phyloP scores from a whole-genome alignment of 1,140 invertebrate species.

The Zaprionus africanus region DNA sequence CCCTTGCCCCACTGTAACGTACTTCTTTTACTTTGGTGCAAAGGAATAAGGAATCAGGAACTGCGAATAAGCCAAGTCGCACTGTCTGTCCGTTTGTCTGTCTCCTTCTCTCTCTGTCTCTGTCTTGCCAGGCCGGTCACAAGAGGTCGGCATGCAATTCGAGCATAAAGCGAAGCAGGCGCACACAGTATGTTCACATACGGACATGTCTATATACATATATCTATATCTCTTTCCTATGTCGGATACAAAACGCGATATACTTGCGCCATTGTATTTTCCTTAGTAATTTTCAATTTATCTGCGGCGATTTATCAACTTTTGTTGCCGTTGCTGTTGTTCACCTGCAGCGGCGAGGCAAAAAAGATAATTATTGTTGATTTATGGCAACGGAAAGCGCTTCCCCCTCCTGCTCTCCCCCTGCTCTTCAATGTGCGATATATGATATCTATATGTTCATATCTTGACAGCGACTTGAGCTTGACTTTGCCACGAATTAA shows the following conservation, averaged over 20 bases:
- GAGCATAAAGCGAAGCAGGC: constrained; percentile 35
- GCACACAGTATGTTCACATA: constrained; percentile 18
- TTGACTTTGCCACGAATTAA: constrained; percentile 57
- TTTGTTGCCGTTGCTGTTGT: constrained; percentile 44
- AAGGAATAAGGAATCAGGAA: constrained; percentile 17
- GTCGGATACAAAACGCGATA: constrained; percentile 13
- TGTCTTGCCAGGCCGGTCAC: constrained; percentile 17
- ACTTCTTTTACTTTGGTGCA: constrained; percentile 28
- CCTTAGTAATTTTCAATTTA: constrained; percentile 77
- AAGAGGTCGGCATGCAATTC: constrained; percentile 72
- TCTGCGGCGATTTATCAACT: constrained; percentile 73
- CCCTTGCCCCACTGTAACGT: constrained; percentile 17
- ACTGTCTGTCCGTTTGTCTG: not conserved
- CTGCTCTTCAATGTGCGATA: constrained; percentile 10
- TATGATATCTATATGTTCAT: constrained; percentile 22
- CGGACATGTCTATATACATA: constrained; percentile 10
- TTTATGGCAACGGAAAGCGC: constrained; percentile 63
- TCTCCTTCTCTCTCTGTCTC: not conserved
- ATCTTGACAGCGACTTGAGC: constrained; percentile 48
- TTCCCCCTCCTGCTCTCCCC: constrained; percentile 1
- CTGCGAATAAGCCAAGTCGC: constrained; percentile 25
- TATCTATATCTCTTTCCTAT: not conserved
- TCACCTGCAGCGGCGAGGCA: constrained; percentile 50
- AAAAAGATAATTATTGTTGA: constrained; percentile 76
- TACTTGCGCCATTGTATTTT: constrained; percentile 44